A percentile compares a stretch with the other conserved stretches of the same genome.
Evolutionary conservation across 1,140 invertebrate genomes (phyloP).

Genomic region (Ectropis grisescens): DNA sequence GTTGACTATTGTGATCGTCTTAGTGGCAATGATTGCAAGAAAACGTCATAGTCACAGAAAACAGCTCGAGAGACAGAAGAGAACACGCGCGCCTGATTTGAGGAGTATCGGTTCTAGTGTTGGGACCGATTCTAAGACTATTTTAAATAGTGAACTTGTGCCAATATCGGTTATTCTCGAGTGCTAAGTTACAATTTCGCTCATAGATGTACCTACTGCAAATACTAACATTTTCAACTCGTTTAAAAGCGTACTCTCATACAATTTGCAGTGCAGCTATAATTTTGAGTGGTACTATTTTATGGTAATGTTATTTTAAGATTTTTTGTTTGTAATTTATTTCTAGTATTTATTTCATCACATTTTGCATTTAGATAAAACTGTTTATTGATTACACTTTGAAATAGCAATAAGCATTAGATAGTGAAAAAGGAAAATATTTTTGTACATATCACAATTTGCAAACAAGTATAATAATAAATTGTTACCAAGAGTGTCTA

Average conservation of each 20-base stretch:
- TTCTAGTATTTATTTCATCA: constrained; percentile 16
- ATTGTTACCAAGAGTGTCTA: constrained; percentile 60
- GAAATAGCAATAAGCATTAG: constrained; percentile 32
- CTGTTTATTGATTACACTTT: constrained; percentile 1
- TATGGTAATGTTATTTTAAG: too few species aligned
- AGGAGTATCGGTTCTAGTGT: constrained; percentile 64
- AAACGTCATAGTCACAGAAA: constrained; percentile 58
- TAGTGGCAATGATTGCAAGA: constrained; percentile 53
- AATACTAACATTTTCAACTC: too few species aligned
- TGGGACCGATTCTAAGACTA: constrained; percentile 28
- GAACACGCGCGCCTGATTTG: constrained; percentile 58
- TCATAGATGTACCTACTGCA: too few species aligned
- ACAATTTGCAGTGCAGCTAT: too few species aligned
- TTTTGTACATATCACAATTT: constrained; percentile 69
- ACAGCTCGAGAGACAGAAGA: constrained; percentile 49
- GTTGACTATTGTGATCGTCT: constrained; percentile 39
- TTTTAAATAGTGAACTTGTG: constrained; percentile 45
- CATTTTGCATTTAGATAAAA: constrained; percentile 13
- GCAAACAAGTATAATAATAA: constrained; percentile 30
- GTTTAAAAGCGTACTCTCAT: too few species aligned
- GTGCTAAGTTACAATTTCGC: too few species aligned
- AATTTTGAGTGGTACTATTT: too few species aligned
- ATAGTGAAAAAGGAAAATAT: constrained; percentile 53
- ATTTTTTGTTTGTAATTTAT: too few species aligned
- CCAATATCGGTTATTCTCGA: constrained; percentile 31